Evolutionary conservation across 1,140 invertebrate species (phyloP), one percentile per base, ranked within the genome.

Genomic region (Brachionus asplanchnoidis): DNA sequence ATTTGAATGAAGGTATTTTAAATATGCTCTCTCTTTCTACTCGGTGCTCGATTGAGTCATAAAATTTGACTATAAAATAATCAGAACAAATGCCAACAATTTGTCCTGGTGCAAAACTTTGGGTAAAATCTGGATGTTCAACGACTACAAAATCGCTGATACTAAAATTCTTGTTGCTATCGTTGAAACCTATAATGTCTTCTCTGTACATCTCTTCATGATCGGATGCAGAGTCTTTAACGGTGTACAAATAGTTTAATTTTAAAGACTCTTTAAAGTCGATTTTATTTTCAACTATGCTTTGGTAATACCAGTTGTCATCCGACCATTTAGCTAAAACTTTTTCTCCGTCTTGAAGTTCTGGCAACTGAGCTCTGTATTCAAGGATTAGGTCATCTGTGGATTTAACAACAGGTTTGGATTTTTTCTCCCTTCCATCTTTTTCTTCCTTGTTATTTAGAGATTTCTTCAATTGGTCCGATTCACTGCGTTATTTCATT

Each of bases 301-400:
- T 86, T 85, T 84, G 84, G 78, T 88, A 89, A 65, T 87, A 89
- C 88, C 88, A 89, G 23, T 87, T 87, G 65, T 88, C 88, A 86
- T 89, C 88, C 1, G 85, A 77, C 87, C 88, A 89, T 1, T 87
- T 83, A 56, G 88, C 87, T 46, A 89, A 84, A 3, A 88, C 88
- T 78, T 88, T 86, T 84, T 88, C 86, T 28, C 87, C 84, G 26
- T 11, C 28, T 46, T 66, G 14, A 20, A 85, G 9, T 8, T 83
- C 42, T 11, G 79, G 28, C 32, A 84, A 42, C 32, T 56, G 9
- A 17, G 14, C 6, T 66, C 75, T 77, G 23, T 66, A 46, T 23
- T 85, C 44, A 0, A 42, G 28, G 20, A 77, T 42, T 20, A 20
- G 40, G 11, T 9, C 20, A 9, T 50, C 14, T 12, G 9, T 42